Conservation (phyloP, 2,888 invertebrate genomes). For the Parapristionchus giblindavisi region DNA sequence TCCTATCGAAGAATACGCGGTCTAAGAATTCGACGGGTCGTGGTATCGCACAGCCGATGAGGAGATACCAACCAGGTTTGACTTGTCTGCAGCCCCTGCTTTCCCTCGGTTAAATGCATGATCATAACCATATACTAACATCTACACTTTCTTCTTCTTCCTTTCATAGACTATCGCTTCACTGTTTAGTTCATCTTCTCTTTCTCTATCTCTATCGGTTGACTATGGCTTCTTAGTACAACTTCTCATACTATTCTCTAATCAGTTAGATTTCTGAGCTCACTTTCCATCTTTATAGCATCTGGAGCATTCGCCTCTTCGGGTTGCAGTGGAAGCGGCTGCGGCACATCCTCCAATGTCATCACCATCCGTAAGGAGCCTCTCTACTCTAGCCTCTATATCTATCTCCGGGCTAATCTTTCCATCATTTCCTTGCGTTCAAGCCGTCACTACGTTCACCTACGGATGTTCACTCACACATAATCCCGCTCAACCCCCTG, state of each 20-base stretch:
- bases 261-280: no score
- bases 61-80: slow-evolving; percentile 25
- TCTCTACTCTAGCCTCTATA: no score
- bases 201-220: slow-evolving; percentile 5
- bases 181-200: slow-evolving; percentile 8
- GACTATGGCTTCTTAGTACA: no score
- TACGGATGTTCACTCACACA: background rate
- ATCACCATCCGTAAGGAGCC: slow-evolving; percentile 57
- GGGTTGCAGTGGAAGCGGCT: slow-evolving; percentile 53
- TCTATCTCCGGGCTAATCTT: background rate
- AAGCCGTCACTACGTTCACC: background rate
- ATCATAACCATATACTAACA: no score
- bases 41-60: background rate
- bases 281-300: background rate
- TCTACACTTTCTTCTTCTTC: background rate
- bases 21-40: no score
- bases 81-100: background rate
- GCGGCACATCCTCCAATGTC: slow-evolving; percentile 45
- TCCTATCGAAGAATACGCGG: no score
- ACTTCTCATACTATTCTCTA: background rate
- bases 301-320: slow-evolving; percentile 14
- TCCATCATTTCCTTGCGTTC: background rate
- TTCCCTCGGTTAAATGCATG: background rate
- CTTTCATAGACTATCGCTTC: background rate
- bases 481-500: background rate